Conservation (phyloP, 2,888 invertebrate genomes). For the Sinohyriopsis cumingii region DNA sequence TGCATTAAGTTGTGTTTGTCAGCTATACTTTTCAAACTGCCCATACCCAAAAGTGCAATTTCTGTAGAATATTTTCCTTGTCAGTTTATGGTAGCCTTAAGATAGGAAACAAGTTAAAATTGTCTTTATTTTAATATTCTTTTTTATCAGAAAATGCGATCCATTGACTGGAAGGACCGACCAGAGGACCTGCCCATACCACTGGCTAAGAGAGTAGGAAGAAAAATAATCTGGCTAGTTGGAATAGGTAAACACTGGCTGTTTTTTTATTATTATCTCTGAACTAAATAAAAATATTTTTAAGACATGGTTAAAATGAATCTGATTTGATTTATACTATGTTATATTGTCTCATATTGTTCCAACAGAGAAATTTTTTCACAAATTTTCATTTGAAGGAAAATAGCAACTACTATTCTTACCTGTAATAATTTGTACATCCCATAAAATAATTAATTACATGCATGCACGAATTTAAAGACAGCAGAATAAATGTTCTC, state of each 20-base stretch:
- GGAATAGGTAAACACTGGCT: constrained; percentile 52
- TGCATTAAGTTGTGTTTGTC: too few species aligned
- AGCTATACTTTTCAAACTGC: too few species aligned
- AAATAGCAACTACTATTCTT: too few species aligned
- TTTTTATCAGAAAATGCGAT: constrained; percentile 49
- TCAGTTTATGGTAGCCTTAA: not conserved
- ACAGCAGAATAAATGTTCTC: too few species aligned
- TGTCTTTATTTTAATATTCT: not conserved
- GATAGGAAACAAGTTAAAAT: not conserved
- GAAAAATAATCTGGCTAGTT: constrained; percentile 58
- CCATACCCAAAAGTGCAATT: too few species aligned
- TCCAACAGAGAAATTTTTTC: too few species aligned
- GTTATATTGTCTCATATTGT: not conserved
- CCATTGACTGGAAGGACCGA: constrained; percentile 51
- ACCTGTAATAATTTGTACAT: too few species aligned
- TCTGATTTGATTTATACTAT: constrained; percentile 1
- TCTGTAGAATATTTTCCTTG: too few species aligned
- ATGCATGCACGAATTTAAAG: too few species aligned
- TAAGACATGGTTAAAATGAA: not conserved
- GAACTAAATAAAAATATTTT: not conserved
- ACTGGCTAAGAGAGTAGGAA: constrained; percentile 20
- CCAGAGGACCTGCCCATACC: constrained; percentile 22
- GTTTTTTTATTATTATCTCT: not conserved
- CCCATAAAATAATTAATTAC: too few species aligned
- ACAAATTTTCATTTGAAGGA: too few species aligned